These are phyloP conservation scores for Hyaena hyaena DNA, from an alignment of 2,113 vertebrate species.

Conservation along the genomic window DNA sequence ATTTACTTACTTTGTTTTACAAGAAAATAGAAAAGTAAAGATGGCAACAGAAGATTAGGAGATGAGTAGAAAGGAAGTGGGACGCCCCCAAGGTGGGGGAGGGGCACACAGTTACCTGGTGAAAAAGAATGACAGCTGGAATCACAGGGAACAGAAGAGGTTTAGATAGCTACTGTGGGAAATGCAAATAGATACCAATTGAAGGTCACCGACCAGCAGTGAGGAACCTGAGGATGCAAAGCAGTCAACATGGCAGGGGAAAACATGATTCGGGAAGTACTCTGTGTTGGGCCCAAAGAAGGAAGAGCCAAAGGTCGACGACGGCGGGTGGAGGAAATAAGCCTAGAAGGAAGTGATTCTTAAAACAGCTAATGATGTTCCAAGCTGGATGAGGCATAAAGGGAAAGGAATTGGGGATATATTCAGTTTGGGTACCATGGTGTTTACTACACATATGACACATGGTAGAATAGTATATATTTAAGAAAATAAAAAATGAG, in stretches of 20 bases:
- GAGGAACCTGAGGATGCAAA: neutral
- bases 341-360: neutral
- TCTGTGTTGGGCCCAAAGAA: neutral
- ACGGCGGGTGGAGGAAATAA: neutral
- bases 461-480: neutral
- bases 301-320: neutral
- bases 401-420: neutral
- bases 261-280: neutral
- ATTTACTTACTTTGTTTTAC: neutral
- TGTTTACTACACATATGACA: neutral
- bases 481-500: neutral
- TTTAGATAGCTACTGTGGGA: neutral
- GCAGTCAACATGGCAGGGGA: neutral
- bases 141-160: neutral
- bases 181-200: neutral
- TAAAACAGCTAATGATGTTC: neutral
- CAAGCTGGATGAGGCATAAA: neutral
- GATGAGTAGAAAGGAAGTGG: neutral
- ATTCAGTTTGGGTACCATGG: neutral
- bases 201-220: neutral
- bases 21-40: neutral
- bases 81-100: neutral
- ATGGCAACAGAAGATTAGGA: constrained; percentile 7
- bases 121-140: neutral
- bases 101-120: neutral